Percentiles rank a stretch among this genome's conserved stretches.
Evolutionary conservation across 2,113 vertebrate genomes (phyloP).

Genomic region (Sturnus vulgaris): DNA sequence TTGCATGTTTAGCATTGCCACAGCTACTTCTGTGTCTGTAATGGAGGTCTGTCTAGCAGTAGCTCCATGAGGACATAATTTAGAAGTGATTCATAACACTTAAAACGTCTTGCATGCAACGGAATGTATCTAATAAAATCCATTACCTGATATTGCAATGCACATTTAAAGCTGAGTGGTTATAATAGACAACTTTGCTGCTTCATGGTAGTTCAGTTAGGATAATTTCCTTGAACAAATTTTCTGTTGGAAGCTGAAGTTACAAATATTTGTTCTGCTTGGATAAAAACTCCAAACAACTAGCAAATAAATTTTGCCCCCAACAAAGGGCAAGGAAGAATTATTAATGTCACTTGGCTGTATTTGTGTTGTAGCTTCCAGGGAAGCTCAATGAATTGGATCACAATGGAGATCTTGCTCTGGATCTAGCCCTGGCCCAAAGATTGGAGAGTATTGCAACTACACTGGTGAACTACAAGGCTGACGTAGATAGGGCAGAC

Average conservation of each 20-base stretch:
- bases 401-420: slow-evolving; percentile 91
- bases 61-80: background rate
- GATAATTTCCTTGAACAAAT: background rate
- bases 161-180: background rate
- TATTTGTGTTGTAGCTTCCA: slow-evolving; percentile 75
- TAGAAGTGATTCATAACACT: background rate
- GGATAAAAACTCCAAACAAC: background rate
- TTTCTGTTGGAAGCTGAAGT: background rate
- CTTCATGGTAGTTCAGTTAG: background rate
- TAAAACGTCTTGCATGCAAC: background rate
- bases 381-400: slow-evolving; percentile 93
- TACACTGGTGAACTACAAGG: slow-evolving; percentile 90
- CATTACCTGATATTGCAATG: background rate
- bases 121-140: background rate
- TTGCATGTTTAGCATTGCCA: background rate
- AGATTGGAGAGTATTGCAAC: slow-evolving; percentile 92
- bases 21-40: background rate
- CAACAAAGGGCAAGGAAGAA: background rate
- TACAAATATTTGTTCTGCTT: background rate
- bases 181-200: background rate
- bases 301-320: background rate
- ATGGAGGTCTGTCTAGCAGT: background rate
- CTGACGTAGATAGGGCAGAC: slow-evolving; percentile 93
- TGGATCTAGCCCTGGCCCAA: slow-evolving; percentile 89
- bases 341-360: background rate